Evolutionary conservation across 2,113 vertebrate genomes (phyloP), one percentile per base, ranked within the genome.

Genomic region (Trematomus loennbergii): DNA sequence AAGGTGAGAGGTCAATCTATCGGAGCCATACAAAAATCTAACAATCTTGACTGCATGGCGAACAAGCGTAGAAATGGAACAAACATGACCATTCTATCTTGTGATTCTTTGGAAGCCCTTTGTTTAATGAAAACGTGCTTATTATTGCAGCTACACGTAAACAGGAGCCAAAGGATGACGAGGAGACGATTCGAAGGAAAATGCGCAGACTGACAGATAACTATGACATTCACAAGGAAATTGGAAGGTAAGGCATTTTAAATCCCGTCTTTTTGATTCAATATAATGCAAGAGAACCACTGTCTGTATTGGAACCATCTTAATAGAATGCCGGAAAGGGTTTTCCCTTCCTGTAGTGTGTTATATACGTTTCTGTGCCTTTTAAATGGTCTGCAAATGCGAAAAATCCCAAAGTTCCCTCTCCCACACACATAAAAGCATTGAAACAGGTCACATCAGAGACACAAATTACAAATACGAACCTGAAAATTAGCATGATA

Each of bases 181-280:
- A 96, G 79, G 95, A 95, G 1, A 88, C 91, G 2, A 95, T 98
- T 73, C 92, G 94, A 0, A 95, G 96, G 80, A 96, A 96, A 88
- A 96, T 97, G 72, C 96, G 95, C 16, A 92, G 96, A 60, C 89
- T 99, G 75, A 96, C 96, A 0, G 97, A 99, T 85, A 96, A 96
- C 72, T 99, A 98, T 0, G 97, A 98, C 5, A 92, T 99, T 79
- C 96, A 97, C 0, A 97, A 99, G 68, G 98, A 99, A 94, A 97
- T 99, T 0, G 96, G 97, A 87, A 97, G 98, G 98, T 98, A 86
- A 52, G 79, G 59, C 10, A 64, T 60, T 53, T 69, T 1, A 65
- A 33, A 67, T 61, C 22, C 22, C 4, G 33, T 7, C 18, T 17
- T 45, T 7, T 29, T 20, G 7, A 58, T 72, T 12, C 9, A 62